Evolutionary conservation across 2,797 vertebrate genomes (phyloP).

Genomic region (Psittacula derbiana): DNA sequence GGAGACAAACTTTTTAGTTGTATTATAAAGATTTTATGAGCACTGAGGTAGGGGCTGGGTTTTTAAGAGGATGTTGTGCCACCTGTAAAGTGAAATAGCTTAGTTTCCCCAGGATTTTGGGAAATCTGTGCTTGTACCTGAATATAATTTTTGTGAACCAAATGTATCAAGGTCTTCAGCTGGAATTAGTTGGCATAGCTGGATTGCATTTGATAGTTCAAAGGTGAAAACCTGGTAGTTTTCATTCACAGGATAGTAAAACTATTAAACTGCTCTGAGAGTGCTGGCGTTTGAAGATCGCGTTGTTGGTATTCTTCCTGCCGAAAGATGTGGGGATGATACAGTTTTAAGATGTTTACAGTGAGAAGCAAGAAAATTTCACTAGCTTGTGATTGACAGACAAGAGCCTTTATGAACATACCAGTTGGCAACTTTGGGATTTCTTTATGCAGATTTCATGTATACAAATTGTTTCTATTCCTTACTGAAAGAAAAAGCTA

Average conservation of each 20-base stretch:
- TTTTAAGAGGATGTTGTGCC: background rate
- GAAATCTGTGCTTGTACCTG: background rate
- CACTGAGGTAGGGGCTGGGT: background rate
- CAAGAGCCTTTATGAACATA: background rate
- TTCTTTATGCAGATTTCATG: background rate
- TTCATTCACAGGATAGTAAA: background rate
- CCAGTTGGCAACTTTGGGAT: background rate
- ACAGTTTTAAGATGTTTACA: background rate
- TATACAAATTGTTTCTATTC: background rate
- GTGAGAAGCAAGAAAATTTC: background rate
- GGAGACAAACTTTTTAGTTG: background rate
- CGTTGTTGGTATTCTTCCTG: fast-evolving
- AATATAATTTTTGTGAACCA: background rate
- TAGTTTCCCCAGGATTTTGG: background rate
- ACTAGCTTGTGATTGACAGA: background rate
- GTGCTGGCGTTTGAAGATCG: background rate
- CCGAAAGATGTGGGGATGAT: background rate
- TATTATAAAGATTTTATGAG: background rate
- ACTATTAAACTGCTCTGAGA: background rate
- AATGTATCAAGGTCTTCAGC: background rate
- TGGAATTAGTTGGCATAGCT: background rate
- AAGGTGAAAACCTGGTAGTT: background rate
- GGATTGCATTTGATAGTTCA: background rate
- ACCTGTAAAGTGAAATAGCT: background rate
- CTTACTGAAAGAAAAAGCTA: slow-evolving; percentile 55